Percentiles rank a stretch among this genome's conserved stretches.
These are phyloP conservation scores for Hycleus cichorii DNA, from an alignment of 1,140 invertebrate genomes.

Conservation along the genomic window DNA sequence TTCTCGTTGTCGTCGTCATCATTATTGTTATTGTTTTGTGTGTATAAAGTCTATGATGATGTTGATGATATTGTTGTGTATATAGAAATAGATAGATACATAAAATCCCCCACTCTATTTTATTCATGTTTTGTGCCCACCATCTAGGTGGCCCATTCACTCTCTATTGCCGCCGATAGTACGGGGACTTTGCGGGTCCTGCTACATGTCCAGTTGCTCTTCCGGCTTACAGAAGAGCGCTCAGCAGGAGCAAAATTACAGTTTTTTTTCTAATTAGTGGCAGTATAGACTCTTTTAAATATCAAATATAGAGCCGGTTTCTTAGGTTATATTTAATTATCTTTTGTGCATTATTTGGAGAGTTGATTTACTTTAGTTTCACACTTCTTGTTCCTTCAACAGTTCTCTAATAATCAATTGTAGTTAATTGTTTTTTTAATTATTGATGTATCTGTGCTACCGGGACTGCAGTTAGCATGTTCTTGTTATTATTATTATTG, in stretches of 20 bases:
- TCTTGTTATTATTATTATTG: background rate
- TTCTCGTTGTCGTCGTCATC: background rate
- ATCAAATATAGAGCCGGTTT: background rate
- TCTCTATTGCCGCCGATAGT: background rate
- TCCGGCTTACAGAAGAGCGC: constrained; percentile 31
- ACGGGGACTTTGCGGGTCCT: constrained; percentile 15
- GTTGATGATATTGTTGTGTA: no score
- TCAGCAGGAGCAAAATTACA: constrained; percentile 2
- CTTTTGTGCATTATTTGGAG: background rate
- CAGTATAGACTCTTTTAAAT: background rate
- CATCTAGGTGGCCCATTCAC: constrained; percentile 28
- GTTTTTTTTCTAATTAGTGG: background rate
- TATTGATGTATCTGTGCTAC: constrained; percentile 16
- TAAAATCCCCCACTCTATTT: no score
- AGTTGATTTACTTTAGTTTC: background rate
- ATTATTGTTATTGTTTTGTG: background rate
- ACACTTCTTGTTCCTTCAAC: no score
- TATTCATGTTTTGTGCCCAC: constrained; percentile 12
- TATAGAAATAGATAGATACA: no score
- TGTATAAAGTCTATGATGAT: background rate
- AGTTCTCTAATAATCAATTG: no score
- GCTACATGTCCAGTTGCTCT: constrained; percentile 33
- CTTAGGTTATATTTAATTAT: background rate
- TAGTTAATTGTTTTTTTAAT: background rate
- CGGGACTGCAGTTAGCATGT: constrained; percentile 30